phyloP scores from a whole-genome alignment of 2,797 vertebrate genomes.

The Octomys mimax region DNA sequence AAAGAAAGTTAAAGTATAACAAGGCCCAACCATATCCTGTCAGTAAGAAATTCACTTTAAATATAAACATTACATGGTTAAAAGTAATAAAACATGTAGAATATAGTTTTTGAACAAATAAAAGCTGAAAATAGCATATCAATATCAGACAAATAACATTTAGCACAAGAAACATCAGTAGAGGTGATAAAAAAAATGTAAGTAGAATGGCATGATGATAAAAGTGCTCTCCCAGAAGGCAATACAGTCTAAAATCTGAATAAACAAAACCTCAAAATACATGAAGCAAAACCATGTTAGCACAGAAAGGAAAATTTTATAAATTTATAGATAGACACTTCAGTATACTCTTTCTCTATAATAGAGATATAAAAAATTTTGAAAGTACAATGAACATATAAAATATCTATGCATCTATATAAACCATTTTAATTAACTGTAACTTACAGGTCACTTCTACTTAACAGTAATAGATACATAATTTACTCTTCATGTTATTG shows the following conservation, averaged over 20 bases:
- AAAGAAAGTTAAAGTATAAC: background rate
- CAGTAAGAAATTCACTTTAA: background rate
- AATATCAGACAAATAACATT: background rate
- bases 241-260: background rate
- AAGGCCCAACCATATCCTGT: background rate
- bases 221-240: background rate
- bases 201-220: background rate
- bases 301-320: background rate
- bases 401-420: background rate
- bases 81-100: background rate
- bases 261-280: background rate
- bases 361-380: background rate
- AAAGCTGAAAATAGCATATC: background rate
- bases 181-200: background rate
- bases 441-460: no score
- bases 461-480: no score
- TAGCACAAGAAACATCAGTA: background rate
- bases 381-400: background rate
- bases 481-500: no score
- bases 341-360: background rate
- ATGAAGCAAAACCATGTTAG: background rate
- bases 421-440: background rate
- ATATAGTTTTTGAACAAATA: background rate
- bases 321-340: background rate
- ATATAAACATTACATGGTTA: background rate